Evolutionary conservation across 2,113 vertebrate genomes (phyloP).

Genomic region (Ploceus nigricollis): DNA sequence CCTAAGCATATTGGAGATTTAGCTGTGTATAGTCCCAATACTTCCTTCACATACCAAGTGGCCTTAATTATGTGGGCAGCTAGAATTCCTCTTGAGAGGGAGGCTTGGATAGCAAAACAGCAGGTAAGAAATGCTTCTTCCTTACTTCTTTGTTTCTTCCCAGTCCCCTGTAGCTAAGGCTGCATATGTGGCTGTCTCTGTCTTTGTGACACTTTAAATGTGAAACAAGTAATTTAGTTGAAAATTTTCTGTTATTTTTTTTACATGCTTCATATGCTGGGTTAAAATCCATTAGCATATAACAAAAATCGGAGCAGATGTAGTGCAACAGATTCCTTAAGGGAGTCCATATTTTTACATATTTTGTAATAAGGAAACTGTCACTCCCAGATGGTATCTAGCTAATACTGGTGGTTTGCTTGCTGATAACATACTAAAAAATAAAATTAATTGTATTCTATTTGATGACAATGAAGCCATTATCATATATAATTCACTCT

Average conservation of each 20-base stretch:
- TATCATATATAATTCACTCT: constrained; percentile 79
- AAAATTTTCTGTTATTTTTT: constrained; percentile 73
- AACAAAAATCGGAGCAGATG: constrained; percentile 84
- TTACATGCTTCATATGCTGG: constrained; percentile 79
- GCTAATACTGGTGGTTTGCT: constrained; percentile 82
- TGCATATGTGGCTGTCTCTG: constrained; percentile 64
- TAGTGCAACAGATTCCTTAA: constrained; percentile 82
- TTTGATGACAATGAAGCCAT: constrained; percentile 81
- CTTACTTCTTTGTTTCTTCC: constrained; percentile 70
- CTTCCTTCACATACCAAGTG: constrained; percentile 68
- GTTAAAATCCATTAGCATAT: constrained; percentile 85
- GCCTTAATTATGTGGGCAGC: constrained; percentile 74
- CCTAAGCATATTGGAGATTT: constrained; percentile 55
- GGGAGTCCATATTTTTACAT: constrained; percentile 89
- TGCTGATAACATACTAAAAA: constrained; percentile 83
- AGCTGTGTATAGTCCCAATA: background rate
- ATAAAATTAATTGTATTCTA: constrained; percentile 85
- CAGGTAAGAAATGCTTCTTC: constrained; percentile 64
- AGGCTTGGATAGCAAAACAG: constrained; percentile 41
- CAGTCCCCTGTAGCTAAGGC: constrained; percentile 69
- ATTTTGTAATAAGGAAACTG: constrained; percentile 87
- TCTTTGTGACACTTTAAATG: constrained; percentile 77
- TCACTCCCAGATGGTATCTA: constrained; percentile 82
- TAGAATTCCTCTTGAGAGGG: constrained; percentile 55
- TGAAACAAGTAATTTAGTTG: constrained; percentile 79